A percentile compares a stretch with the other conserved stretches of the same genome.
These are phyloP conservation scores for Adelges cooleyi DNA, from an alignment of 1,140 invertebrate genomes.

Conservation along the genomic window DNA sequence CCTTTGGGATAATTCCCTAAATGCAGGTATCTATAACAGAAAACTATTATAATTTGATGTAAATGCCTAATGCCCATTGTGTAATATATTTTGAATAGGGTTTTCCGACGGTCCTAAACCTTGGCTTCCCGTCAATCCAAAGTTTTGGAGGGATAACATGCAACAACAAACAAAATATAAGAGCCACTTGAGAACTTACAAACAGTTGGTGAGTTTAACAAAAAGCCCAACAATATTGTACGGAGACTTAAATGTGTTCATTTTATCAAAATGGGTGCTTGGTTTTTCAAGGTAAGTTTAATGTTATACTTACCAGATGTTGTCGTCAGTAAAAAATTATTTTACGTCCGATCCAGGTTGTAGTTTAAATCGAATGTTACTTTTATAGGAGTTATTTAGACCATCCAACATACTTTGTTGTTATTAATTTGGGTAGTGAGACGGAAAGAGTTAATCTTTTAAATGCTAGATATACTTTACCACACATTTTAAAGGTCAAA, in stretches of 20 bases:
- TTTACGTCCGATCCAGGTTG: no score
- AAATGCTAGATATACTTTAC: background rate
- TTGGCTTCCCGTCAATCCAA: conserved; percentile 30
- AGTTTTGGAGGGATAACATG: conserved; percentile 27
- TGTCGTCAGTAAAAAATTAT: no score
- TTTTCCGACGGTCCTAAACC: conserved; percentile 21
- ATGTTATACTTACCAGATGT: no score
- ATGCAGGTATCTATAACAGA: conserved; percentile 44
- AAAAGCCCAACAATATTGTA: conserved; percentile 16
- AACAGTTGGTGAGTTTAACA: conserved; percentile 8
- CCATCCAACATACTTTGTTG: conserved; percentile 28
- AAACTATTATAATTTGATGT: no score
- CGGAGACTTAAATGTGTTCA: conserved; percentile 23
- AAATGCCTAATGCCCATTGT: no score
- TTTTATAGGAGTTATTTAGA: conserved; percentile 29
- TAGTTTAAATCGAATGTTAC: no score
- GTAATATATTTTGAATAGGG: no score
- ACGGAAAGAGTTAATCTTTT: background rate
- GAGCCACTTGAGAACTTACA: conserved; percentile 23
- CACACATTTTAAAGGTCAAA: conserved; percentile 4
- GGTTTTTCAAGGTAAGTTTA: conserved; percentile 21
- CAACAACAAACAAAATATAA: background rate
- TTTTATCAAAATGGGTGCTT: conserved; percentile 24
- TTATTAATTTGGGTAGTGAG: conserved; percentile 29
- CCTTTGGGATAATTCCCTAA: conserved; percentile 51